Base-by-base conservation (phyloP, 2,797 vertebrate species). In the Sebastes vulpes region DNA sequence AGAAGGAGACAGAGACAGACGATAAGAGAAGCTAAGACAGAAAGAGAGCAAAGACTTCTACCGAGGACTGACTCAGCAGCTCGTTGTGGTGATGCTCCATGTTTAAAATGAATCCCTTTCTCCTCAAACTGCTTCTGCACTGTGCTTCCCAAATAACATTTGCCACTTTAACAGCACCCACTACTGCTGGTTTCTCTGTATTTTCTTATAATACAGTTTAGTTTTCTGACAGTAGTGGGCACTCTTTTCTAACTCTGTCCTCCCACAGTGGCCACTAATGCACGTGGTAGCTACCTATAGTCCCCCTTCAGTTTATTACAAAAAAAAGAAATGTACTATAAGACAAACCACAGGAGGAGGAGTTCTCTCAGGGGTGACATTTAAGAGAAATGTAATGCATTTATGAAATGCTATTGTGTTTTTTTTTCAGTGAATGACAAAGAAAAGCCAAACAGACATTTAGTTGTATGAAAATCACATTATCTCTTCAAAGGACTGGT, bases 1-100 rank as follows among this genome's bases (percentile, higher is more conserved):
- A 65, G 4, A 31, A 16, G 58, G 31, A 56, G 2, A 69, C 18
- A 48, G 48, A 53, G 48, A 70, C 10, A 35, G 73, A 77, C 18
- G 28, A 23, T 50, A 56, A 72, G 52, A 67, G 57, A 79, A 46
- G 67, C 52, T 52, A 7, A 23, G 72, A 50, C 18, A 58, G 71
- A 75, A 46, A 46, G 14, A 31, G 53, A 84, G 54, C 23, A 65
- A 11, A 46, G 35, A 52, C 52, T 32, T 29, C 23, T 6, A 65
- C 18, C 42, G 56, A 35, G 14, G 14, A 32, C 11, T 3, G 9
- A 64, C 21, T 50, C 11, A 23, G 53, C 46, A 46, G 2, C 12
- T 50, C 18, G n/a, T 3, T 35, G 28, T 20, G 35, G 26, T 56
- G 50, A 53, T 53, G 50, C 20, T 23, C 21, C 52, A 25, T 54